Conservation (phyloP, 2,888 invertebrate species). For the Marronus borbonicus region DNA sequence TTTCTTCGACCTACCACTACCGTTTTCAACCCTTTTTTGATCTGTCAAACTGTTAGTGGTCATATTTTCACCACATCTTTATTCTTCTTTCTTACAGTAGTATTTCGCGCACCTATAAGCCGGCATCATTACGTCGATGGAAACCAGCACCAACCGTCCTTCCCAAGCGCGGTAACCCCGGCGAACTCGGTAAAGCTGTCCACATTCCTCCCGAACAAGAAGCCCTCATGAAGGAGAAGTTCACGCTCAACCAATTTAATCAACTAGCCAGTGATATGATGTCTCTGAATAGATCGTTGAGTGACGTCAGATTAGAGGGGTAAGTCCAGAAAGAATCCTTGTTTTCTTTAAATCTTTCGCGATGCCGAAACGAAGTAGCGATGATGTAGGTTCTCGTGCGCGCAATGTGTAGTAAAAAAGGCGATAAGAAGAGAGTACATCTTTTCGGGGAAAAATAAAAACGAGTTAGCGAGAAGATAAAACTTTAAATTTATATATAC, state of each 20-base stretch:
- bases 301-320: slow-evolving; percentile 94
- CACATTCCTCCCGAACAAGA: slow-evolving; percentile 90
- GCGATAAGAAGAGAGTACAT: not conserved
- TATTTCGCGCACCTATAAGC: slow-evolving; percentile 66
- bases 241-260: slow-evolving; percentile 99
- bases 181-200: slow-evolving; percentile 96
- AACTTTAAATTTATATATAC: no score
- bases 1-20: no score
- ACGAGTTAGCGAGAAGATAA: no score
- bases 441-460: not conserved
- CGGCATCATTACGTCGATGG: slow-evolving; percentile 79
- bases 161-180: slow-evolving; percentile 82
- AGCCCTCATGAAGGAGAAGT: slow-evolving; percentile 92
- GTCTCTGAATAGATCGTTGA: slow-evolving; percentile 93
- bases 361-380: no score
- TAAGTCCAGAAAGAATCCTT: slow-evolving; percentile 70
- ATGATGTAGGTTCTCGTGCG: no score
- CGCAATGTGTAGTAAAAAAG: not conserved
- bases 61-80: no score
- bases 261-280: slow-evolving; percentile 98
- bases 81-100: slow-evolving; percentile 56
- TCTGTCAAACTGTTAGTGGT: no score
- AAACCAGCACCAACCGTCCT: slow-evolving; percentile 79
- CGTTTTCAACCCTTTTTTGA: no score
- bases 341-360: no score